phyloP scores from a whole-genome alignment of 30 jellyfish, hydroid and myxozoan genomes.

The Clytia hemisphaerica region DNA sequence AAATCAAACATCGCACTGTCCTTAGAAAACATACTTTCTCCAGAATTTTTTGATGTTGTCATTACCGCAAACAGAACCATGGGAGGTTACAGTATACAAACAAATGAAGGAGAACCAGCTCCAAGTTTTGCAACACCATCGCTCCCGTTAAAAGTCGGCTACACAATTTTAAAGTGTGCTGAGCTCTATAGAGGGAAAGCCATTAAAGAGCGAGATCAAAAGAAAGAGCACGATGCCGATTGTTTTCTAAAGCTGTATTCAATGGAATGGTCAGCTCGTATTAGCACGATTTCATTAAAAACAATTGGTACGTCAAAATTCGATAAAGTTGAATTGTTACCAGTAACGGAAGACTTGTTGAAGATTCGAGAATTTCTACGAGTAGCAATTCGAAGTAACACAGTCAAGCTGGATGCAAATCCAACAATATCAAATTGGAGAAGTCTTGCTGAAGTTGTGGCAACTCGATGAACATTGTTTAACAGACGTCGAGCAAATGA shows the following conservation, averaged over 20 bases:
- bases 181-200: too few relatives aligned
- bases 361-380: constrained; percentile 12
- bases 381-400: neutral
- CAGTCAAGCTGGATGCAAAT: neutral
- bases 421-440: constrained; percentile 14
- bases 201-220: too few relatives aligned
- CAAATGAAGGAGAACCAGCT: too few relatives aligned
- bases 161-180: too few relatives aligned
- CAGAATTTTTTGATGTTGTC: constrained; percentile 15
- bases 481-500: constrained; percentile 40
- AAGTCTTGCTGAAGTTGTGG: constrained; percentile 1
- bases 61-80: constrained; percentile 18
- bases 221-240: too few relatives aligned
- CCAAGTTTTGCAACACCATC: too few relatives aligned
- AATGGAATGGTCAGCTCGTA: neutral
- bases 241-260: too few relatives aligned
- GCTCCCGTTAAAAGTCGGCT: too few relatives aligned
- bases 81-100: too few relatives aligned
- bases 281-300: neutral
- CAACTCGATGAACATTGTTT: constrained; percentile 13
- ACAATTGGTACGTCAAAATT: constrained; percentile 1
- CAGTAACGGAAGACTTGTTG: constrained; percentile 13
- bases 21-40: neutral
- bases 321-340: constrained; percentile 1
- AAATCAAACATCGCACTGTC: too few relatives aligned